phyloP scores from a whole-genome alignment of 2,888 invertebrate species.

The Agriopis aurantiaria region DNA sequence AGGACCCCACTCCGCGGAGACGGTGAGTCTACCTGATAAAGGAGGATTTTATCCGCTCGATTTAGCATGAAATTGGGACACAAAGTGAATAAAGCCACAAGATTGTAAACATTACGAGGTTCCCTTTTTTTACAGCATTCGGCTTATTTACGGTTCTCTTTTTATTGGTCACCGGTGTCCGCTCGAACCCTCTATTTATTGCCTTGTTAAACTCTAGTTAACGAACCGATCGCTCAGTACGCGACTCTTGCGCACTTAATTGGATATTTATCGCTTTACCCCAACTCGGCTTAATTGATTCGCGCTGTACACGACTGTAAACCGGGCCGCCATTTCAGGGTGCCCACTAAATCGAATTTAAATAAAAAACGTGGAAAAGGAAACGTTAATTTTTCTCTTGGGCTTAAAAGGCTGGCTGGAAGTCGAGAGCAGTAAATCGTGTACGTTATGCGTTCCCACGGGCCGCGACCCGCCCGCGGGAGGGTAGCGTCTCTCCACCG shows the following conservation, averaged over 20 bases:
- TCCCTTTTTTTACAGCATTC: slow-evolving; percentile 82
- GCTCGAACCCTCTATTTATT: slow-evolving; percentile 78
- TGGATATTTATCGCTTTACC: slow-evolving; percentile 78
- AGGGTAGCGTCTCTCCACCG: slow-evolving; percentile 68
- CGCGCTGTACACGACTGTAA: slow-evolving; percentile 66
- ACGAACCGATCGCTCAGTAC: slow-evolving; percentile 77
- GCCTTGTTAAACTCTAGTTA: slow-evolving; percentile 85
- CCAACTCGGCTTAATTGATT: slow-evolving; percentile 75
- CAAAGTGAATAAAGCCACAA: slow-evolving; percentile 87
- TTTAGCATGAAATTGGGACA: slow-evolving; percentile 87
- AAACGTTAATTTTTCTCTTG: slow-evolving; percentile 52
- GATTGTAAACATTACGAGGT: slow-evolving; percentile 86
- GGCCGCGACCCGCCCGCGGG: slow-evolving; percentile 44
- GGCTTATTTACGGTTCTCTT: slow-evolving; percentile 83
- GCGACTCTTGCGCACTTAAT: slow-evolving; percentile 70
- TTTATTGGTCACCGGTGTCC: slow-evolving; percentile 79
- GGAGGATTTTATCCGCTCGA: slow-evolving; percentile 84
- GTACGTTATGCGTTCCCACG: slow-evolving; percentile 79
- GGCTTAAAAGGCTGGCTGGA: slow-evolving; percentile 57
- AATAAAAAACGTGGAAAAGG: slow-evolving; percentile 52
- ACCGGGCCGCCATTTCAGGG: slow-evolving; percentile 53
- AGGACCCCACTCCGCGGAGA: slow-evolving; percentile 66
- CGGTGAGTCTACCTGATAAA: slow-evolving; percentile 84
- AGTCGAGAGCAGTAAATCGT: slow-evolving; percentile 67
- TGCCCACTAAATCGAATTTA: slow-evolving; percentile 59